Percentiles rank a stretch among this genome's conserved stretches.
phyloP scores from a whole-genome alignment of 2,797 vertebrate species.

The Toxotes lorentzi region DNA sequence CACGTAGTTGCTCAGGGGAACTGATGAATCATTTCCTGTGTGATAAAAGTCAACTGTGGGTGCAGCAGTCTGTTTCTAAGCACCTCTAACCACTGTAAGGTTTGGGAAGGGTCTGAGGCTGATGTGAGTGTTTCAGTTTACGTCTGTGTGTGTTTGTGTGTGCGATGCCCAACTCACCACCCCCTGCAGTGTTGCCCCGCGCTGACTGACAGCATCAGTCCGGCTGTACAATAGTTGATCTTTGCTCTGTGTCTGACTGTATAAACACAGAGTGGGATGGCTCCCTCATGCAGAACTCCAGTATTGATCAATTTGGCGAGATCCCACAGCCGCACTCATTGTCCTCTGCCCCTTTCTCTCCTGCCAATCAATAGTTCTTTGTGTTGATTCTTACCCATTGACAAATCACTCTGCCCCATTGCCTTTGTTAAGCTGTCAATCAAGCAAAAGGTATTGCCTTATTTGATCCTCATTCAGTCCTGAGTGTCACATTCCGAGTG shows the following conservation, averaged over 20 bases:
- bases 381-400: constrained; percentile 84
- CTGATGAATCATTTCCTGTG: background rate
- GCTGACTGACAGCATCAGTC: constrained; percentile 81
- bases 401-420: constrained; percentile 85
- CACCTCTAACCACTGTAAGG: background rate
- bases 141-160: constrained; percentile 30
- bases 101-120: constrained; percentile 26
- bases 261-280: constrained; percentile 81
- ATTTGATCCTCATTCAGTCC: constrained; percentile 66
- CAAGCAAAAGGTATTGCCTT: constrained; percentile 74
- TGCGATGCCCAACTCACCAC: constrained; percentile 48
- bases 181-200: constrained; percentile 69
- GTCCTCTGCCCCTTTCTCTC: constrained; percentile 78
- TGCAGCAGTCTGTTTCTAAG: constrained; percentile 15
- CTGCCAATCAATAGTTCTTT: constrained; percentile 87
- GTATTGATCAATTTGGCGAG: constrained; percentile 83
- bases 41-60: constrained; percentile 16
- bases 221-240: constrained; percentile 80
- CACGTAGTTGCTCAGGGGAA: constrained; percentile 9
- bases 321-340: constrained; percentile 83
- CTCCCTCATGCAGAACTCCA: constrained; percentile 83
- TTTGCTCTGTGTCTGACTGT: constrained; percentile 83
- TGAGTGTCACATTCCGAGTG: constrained; percentile 44
- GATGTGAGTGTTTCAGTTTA: constrained; percentile 21
- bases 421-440: constrained; percentile 86